A percentile compares a stretch with the other conserved stretches of the same genome.
Evolutionary conservation across 2,888 invertebrate genomes (phyloP).

Genomic region (Agrotis clavis): DNA sequence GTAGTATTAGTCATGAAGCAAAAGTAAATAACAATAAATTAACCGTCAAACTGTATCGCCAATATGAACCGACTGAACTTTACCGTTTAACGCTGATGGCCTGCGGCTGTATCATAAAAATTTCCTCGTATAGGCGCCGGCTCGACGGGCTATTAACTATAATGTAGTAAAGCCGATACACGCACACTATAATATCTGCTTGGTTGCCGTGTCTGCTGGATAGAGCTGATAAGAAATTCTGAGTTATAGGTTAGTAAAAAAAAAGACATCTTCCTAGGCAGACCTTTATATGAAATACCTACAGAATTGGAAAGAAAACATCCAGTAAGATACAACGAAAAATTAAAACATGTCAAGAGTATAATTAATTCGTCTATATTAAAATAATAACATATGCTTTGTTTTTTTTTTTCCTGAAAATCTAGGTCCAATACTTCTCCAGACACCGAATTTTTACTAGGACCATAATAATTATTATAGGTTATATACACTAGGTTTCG

Average conservation of each 20-base stretch:
- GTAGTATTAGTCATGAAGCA: slow-evolving; percentile 23
- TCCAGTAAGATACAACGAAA: too few species aligned
- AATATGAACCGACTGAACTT: slow-evolving; percentile 53
- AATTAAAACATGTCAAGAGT: too few species aligned
- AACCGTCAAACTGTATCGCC: slow-evolving; percentile 41
- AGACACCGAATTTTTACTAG: too few species aligned
- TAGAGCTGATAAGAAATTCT: slow-evolving; percentile 4
- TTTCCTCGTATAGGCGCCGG: slow-evolving; percentile 76
- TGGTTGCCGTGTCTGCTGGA: slow-evolving; percentile 12
- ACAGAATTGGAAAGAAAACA: too few species aligned
- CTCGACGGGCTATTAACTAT: slow-evolving; percentile 80
- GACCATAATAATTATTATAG: too few species aligned
- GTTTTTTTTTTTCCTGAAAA: too few species aligned
- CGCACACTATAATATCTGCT: slow-evolving; percentile 35
- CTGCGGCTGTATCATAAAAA: slow-evolving; percentile 75
- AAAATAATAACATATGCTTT: too few species aligned
- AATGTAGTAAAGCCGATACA: slow-evolving; percentile 66
- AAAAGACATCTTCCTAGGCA: neutral
- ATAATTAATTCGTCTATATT: too few species aligned
- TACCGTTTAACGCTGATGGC: slow-evolving; percentile 55
- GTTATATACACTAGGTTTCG: too few species aligned
- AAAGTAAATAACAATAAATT: slow-evolving; percentile 33
- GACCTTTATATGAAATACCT: neutral
- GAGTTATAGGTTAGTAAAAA: too few species aligned
- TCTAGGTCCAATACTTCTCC: too few species aligned